Conservation (phyloP, 2,113 vertebrate species). For the Epinephelus fuscoguttatus region DNA sequence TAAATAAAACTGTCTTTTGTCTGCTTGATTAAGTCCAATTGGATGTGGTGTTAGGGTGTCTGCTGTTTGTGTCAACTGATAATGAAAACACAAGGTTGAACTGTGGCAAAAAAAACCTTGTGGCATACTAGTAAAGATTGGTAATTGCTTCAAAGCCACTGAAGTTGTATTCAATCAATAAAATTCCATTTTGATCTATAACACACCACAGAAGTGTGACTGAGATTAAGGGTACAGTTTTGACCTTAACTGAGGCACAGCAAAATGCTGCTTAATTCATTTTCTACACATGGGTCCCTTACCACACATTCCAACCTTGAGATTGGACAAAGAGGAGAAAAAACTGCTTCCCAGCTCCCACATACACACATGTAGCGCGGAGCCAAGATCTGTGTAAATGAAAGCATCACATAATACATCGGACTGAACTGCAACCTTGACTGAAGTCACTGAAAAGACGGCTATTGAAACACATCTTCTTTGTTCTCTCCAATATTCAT, state of each 20-base stretch:
- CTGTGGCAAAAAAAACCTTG: neutral
- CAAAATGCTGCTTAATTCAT: slow-evolving; percentile 64
- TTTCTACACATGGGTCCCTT: slow-evolving; percentile 62
- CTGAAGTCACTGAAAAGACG: slow-evolving; percentile 46
- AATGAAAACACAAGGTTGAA: slow-evolving; percentile 38
- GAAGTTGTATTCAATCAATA: slow-evolving; percentile 52
- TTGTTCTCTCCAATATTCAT: slow-evolving; percentile 50
- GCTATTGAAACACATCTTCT: slow-evolving; percentile 40
- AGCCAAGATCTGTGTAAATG: slow-evolving; percentile 39
- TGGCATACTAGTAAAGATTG: slow-evolving; percentile 17
- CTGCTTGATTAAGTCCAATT: slow-evolving; percentile 21
- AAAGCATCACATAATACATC: slow-evolving; percentile 52
- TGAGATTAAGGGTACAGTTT: slow-evolving; percentile 48
- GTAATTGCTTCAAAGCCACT: slow-evolving; percentile 46
- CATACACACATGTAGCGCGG: slow-evolving; percentile 10
- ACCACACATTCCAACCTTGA: slow-evolving; percentile 68
- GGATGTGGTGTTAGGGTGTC: slow-evolving; percentile 4
- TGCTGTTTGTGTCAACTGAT: neutral
- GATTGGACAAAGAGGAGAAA: slow-evolving; percentile 58
- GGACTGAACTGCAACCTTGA: slow-evolving; percentile 64
- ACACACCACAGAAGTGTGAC: slow-evolving; percentile 39
- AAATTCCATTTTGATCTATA: slow-evolving; percentile 46
- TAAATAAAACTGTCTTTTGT: slow-evolving; percentile 2
- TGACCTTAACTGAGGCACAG: slow-evolving; percentile 61
- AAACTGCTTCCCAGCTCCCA: slow-evolving; percentile 26